Evolutionary conservation across 2,888 invertebrate species (phyloP).

Genomic region (Zygaena filipendulae): DNA sequence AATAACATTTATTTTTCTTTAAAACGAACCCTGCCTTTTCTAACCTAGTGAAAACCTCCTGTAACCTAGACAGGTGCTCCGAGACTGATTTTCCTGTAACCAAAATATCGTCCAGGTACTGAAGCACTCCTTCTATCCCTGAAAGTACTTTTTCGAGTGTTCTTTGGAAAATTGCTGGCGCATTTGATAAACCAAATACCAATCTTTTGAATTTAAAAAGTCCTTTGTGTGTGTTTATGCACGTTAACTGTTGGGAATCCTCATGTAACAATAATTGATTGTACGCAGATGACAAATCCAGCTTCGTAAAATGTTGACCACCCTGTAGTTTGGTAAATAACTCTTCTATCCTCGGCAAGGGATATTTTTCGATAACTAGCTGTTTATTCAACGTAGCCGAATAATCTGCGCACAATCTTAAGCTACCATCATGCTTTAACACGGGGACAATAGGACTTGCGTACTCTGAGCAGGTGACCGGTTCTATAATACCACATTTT

Average conservation of each 20-base stretch:
- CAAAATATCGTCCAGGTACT: neutral
- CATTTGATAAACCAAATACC: neutral
- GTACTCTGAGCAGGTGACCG: neutral
- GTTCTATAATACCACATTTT: neutral
- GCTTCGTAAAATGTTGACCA: neutral
- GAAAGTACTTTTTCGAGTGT: neutral
- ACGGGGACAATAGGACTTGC: neutral
- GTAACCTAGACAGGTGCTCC: neutral
- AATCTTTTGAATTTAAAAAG: neutral
- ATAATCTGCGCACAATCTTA: neutral
- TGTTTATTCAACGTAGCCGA: neutral
- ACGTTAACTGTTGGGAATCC: neutral
- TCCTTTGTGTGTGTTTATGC: neutral
- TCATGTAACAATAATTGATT: neutral
- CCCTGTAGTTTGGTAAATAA: neutral
- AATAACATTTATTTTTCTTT: conserved; percentile 12
- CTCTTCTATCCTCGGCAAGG: neutral
- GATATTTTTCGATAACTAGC: neutral
- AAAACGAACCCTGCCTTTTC: conserved; percentile 1
- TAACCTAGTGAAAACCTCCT: neutral
- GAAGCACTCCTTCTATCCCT: neutral
- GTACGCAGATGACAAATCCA: neutral
- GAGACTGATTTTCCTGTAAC: neutral
- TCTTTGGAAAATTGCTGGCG: neutral
- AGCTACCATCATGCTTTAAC: neutral